Evolutionary conservation across 2,888 invertebrate species (phyloP).

Genomic region (Ophioninae sp.): DNA sequence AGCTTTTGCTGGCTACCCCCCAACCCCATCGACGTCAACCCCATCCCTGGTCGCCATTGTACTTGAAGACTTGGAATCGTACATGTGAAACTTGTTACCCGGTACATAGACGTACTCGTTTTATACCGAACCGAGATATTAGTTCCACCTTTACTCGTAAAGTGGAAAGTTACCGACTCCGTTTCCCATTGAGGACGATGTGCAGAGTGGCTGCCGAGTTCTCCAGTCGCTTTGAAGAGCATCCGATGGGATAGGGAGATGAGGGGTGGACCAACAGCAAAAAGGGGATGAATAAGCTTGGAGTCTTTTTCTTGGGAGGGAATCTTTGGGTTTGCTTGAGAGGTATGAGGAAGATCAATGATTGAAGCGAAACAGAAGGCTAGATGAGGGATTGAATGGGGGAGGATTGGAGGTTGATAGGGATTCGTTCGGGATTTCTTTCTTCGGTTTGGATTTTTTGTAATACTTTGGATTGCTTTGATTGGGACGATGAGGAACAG

Average conservation of each 20-base stretch:
- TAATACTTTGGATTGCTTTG: too few relatives aligned
- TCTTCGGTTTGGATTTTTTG: too few relatives aligned
- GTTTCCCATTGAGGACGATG: constrained; percentile 45
- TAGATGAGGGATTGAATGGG: too few relatives aligned
- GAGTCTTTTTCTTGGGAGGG: too few relatives aligned
- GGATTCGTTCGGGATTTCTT: too few relatives aligned
- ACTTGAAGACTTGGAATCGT: constrained; percentile 1
- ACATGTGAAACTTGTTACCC: constrained; percentile 24
- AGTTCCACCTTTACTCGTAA: constrained; percentile 70
- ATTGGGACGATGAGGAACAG: too few relatives aligned
- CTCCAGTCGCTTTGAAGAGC: not conserved
- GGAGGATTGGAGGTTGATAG: too few relatives aligned
- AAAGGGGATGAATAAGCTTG: constrained; percentile 23
- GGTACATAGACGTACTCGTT: constrained; percentile 37
- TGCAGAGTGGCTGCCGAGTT: not conserved
- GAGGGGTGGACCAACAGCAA: constrained; percentile 10
- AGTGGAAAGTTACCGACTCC: constrained; percentile 75
- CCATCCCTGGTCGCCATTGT: not conserved
- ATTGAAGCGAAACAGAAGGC: too few relatives aligned
- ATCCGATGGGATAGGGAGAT: not conserved
- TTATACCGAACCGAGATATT: constrained; percentile 57
- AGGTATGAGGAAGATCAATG: too few relatives aligned
- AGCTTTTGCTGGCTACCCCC: constrained; percentile 38
- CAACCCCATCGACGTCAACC: not conserved
- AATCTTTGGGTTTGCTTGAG: too few relatives aligned